Conservation (phyloP, 2,113 vertebrate genomes). For the Callochromis pleurospilus region DNA sequence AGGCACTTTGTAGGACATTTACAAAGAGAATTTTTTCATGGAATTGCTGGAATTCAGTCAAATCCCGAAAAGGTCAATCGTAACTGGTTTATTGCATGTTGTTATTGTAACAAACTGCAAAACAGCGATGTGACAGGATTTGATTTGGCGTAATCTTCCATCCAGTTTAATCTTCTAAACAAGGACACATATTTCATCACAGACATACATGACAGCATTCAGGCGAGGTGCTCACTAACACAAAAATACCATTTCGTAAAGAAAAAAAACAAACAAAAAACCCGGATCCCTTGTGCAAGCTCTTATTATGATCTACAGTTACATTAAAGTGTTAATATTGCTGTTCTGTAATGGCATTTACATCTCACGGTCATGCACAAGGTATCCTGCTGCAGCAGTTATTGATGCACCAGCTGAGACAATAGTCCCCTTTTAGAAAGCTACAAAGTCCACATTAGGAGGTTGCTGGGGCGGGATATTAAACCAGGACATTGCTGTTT, state of each 20-base stretch:
- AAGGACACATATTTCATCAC: background rate
- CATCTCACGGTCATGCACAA: background rate
- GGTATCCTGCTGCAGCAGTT: background rate
- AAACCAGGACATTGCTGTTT: background rate
- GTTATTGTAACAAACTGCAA: background rate
- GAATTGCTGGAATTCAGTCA: background rate
- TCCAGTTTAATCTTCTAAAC: constrained; percentile 4
- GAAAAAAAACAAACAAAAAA: background rate
- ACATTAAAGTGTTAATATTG: background rate
- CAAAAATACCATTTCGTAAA: background rate
- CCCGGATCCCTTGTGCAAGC: background rate
- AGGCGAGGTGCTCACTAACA: background rate
- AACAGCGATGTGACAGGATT: constrained; percentile 4
- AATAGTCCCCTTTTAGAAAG: background rate
- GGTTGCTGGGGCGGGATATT: background rate
- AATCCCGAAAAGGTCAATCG: background rate
- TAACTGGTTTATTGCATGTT: background rate
- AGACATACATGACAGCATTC: background rate
- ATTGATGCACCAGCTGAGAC: background rate
- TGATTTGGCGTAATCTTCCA: background rate
- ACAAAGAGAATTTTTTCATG: background rate
- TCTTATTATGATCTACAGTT: background rate
- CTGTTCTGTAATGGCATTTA: background rate
- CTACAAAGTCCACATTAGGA: background rate
- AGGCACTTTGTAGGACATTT: background rate